Percentiles rank a stretch among this genome's conserved stretches.
Evolutionary conservation across 2,797 vertebrate genomes (phyloP).

Genomic region (Synanceia verrucosa): DNA sequence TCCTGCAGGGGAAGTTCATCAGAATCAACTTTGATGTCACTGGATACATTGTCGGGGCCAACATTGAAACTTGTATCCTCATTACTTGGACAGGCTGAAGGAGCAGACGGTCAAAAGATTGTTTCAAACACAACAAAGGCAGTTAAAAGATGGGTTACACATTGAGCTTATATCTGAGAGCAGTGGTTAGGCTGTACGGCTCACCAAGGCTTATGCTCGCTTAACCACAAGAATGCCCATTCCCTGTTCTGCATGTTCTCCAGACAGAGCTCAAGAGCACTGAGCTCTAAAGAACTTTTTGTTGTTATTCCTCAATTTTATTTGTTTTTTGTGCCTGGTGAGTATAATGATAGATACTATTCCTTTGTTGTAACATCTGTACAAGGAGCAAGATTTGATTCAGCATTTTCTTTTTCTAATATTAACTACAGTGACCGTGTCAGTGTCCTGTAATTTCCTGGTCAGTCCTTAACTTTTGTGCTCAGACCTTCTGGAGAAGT

Average conservation of each 20-base stretch:
- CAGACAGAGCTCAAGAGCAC: background rate
- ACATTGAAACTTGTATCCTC: constrained; percentile 91
- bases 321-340: constrained; percentile 18
- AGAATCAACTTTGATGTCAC: constrained; percentile 86
- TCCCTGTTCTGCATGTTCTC: background rate
- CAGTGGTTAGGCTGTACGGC: background rate
- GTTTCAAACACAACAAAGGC: background rate
- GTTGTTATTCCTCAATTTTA: constrained; percentile 19
- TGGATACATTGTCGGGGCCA: constrained; percentile 95
- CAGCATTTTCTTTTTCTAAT: background rate
- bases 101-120: background rate
- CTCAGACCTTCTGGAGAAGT: constrained; percentile 96
- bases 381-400: constrained; percentile 5
- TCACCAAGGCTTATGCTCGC: constrained; percentile 1
- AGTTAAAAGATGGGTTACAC: background rate
- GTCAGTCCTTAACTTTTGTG: constrained; percentile 79
- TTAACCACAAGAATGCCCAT: constrained; percentile 42
- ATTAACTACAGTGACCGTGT: background rate
- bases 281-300: constrained; percentile 13
- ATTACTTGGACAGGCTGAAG: background rate
- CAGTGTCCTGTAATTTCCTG: background rate
- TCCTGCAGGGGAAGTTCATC: constrained; percentile 83
- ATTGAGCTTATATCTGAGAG: constrained; percentile 15
- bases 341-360: constrained; percentile 4
- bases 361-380: constrained; percentile 1